These are phyloP conservation scores for Itoplectis maculator DNA, from an alignment of 2,888 invertebrate genomes.

Conservation along the genomic window DNA sequence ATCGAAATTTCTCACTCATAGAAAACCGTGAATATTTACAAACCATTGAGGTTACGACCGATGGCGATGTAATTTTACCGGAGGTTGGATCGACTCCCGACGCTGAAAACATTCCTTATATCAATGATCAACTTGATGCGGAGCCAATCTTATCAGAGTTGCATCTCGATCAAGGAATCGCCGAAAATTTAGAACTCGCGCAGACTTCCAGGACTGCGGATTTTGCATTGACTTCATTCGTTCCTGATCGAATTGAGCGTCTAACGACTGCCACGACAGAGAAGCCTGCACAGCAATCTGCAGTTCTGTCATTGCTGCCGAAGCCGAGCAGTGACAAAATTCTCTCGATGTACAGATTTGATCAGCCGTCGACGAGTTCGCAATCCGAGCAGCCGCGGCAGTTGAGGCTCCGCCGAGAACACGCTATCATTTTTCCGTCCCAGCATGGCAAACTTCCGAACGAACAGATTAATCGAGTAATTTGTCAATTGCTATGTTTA, in stretches of 20 bases:
- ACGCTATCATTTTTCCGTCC: background rate
- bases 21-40: conserved; percentile 7
- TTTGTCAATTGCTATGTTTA: background rate
- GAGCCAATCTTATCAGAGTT: background rate
- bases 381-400: background rate
- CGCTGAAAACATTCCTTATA: background rate
- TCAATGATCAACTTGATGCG: background rate
- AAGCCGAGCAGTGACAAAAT: background rate
- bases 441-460: background rate
- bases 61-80: background rate
- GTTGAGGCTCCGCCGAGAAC: background rate
- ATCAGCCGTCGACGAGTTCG: background rate
- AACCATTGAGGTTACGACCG: conserved; percentile 4
- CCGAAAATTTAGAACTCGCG: background rate
- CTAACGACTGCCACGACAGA: background rate
- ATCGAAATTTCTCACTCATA: conserved; percentile 1
- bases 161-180: background rate
- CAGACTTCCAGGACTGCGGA: background rate
- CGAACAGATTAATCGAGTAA: background rate
- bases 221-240: background rate
- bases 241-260: background rate
- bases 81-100: background rate
- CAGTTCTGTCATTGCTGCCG: background rate
- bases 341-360: background rate
- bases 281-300: background rate